Conservation (phyloP, 2,113 vertebrate species). For the Copsychus sechellarum region DNA sequence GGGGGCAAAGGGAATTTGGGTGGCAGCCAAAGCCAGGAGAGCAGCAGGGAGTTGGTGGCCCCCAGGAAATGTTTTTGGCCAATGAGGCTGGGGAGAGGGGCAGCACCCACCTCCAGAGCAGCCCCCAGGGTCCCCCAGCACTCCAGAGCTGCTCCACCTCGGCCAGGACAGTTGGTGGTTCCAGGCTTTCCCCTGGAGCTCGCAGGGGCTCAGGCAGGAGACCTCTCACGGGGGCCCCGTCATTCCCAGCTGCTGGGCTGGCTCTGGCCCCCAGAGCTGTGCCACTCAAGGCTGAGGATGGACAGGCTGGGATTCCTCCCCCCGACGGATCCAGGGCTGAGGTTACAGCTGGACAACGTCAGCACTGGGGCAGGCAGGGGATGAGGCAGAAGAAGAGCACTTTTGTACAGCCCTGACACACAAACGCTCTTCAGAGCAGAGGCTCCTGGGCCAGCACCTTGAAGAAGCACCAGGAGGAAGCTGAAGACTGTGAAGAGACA, state of each 20-base stretch:
- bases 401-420: background rate
- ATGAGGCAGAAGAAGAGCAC: fast-evolving
- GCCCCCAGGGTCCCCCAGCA: background rate
- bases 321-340: background rate
- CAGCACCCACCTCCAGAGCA: background rate
- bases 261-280: background rate
- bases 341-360: background rate
- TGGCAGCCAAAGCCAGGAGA: background rate
- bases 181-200: background rate
- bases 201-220: background rate
- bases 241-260: background rate
- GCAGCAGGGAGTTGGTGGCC: background rate
- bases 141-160: background rate
- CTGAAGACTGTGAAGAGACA: background rate
- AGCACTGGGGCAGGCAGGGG: background rate
- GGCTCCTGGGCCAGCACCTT: background rate
- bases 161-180: background rate
- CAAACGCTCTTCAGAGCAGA: background rate
- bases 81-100: background rate
- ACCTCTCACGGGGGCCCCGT: background rate
- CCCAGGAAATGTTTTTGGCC: background rate
- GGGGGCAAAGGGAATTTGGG: background rate
- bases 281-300: background rate
- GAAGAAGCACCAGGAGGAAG: background rate
- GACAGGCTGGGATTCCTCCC: background rate